Evolutionary conservation across 2,888 invertebrate species (phyloP), one percentile per base, ranked within the genome.

Genomic region (Eupeodes latifasciatus): DNA sequence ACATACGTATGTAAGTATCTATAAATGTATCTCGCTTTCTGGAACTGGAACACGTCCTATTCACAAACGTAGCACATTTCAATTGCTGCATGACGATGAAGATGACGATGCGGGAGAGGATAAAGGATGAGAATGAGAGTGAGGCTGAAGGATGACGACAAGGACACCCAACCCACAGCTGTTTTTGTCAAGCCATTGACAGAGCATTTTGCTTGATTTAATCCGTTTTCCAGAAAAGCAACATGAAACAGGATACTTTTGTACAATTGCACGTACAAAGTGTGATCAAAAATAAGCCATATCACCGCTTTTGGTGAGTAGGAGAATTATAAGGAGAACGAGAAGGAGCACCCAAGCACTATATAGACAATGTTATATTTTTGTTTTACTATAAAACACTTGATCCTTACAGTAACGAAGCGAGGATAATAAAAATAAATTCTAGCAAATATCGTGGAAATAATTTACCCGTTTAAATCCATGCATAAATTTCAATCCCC

Each of bases 401-500:
- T 77, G 69, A 82, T 82, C 71, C 77, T 71, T 77, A 49, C 12
- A 61, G 14, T 40, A 71, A 14, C 19, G 16, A 51, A 71, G n/a
- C 11, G 27, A 71, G 71, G 47, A 66, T 62, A 77, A 36, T 51
- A 47, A 78, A 67, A 27, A 64, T 64, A 72, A 72, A 78, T 82
- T 64, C 49, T n/a, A 53, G 11, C 66, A 47, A 72, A 74, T 74
- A 74, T 66, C 64, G 47, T 66, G n/a, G 55, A 80, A 69, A 74
- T 84, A 49, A 79, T 84, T 79, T 69, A 61, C 62, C 81, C 27
- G 69, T 75, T 80, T 75, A 75, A 85, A 59, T 64, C 69, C 71
- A 57, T 71, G 81, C 76, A 81, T 85, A 81, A 76, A 85, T 85
- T 81, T 76, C 62, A 85, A 71, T 85, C 34, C 40, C 34, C 40